These are phyloP conservation scores for Pseudomyrmex concolor DNA, from an alignment of 1,140 invertebrate species.

Conservation along the genomic window DNA sequence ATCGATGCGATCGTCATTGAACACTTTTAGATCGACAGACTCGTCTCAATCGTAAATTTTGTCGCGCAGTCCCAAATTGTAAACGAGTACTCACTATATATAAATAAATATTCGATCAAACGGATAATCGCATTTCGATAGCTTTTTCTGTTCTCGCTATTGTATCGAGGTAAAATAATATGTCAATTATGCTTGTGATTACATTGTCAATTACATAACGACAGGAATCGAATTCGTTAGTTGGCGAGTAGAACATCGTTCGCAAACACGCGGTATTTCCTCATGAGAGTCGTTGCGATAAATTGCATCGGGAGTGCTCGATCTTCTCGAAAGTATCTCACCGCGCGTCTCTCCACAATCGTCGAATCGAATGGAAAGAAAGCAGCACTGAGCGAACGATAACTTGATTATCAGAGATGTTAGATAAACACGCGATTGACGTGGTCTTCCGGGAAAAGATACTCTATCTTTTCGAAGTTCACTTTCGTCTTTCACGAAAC, in stretches of 20 bases:
- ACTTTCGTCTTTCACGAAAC: background rate
- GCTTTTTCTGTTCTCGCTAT: slow-evolving; percentile 28
- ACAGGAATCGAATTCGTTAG: slow-evolving; percentile 33
- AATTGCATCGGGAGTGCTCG: slow-evolving; percentile 70
- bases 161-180: slow-evolving; percentile 52
- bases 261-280: slow-evolving; percentile 62
- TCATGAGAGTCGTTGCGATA: slow-evolving; percentile 58
- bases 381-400: slow-evolving; percentile 75
- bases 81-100: too few relatives aligned
- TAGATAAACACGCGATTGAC: slow-evolving; percentile 76
- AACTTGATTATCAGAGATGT: slow-evolving; percentile 78
- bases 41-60: too few relatives aligned
- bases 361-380: slow-evolving; percentile 82
- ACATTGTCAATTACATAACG: slow-evolving; percentile 34
- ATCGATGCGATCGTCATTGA: background rate
- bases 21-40: too few relatives aligned
- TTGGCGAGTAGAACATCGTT: slow-evolving; percentile 47
- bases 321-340: slow-evolving; percentile 67
- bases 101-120: background rate
- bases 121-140: background rate
- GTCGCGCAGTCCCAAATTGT: too few relatives aligned
- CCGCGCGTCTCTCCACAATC: slow-evolving; percentile 58
- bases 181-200: slow-evolving; percentile 48
- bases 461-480: background rate
- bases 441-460: slow-evolving; percentile 28